A percentile compares a stretch with the other conserved stretches of the same genome.
phyloP scores from a whole-genome alignment of 2,797 vertebrate species.

The Lepilemur septentrionalis region DNA sequence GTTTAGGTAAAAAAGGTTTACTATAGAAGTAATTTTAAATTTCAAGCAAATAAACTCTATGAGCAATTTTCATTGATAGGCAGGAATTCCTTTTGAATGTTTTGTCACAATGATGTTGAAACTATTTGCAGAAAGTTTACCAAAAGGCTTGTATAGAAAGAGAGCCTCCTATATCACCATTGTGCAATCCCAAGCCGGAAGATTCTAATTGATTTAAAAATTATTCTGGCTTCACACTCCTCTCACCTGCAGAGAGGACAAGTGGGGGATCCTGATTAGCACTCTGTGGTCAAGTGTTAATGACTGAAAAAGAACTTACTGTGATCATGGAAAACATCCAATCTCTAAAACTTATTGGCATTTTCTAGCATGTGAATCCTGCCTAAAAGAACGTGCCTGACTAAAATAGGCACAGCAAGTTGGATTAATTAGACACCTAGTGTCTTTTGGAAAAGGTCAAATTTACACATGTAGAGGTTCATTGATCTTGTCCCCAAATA shows the following conservation, averaged over 20 bases:
- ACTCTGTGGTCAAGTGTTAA: not conserved
- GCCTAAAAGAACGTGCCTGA: not conserved
- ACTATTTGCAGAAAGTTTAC: constrained; percentile 23
- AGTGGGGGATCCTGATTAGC: not conserved
- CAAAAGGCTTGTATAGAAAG: not conserved
- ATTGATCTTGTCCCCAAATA: not conserved
- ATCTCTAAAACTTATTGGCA: not conserved
- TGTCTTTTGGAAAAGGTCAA: not conserved
- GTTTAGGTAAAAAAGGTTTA: not conserved
- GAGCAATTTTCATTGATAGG: not conserved
- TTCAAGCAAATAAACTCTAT: constrained; percentile 5
- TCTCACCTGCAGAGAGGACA: not conserved
- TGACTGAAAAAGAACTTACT: not conserved
- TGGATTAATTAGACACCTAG: not conserved
- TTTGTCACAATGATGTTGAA: constrained; percentile 34
- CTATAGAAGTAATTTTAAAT: not conserved
- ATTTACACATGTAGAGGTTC: not conserved
- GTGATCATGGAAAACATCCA: not conserved
- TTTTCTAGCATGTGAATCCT: not conserved
- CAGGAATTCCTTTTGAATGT: not conserved
- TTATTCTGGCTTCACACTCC: not conserved
- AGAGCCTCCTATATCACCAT: not conserved
- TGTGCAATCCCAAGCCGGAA: not conserved
- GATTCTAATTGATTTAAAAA: not conserved
- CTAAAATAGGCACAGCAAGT: not conserved